These are phyloP conservation scores for Brachyptera risi DNA, from an alignment of 2,888 invertebrate genomes.

Conservation along the genomic window DNA sequence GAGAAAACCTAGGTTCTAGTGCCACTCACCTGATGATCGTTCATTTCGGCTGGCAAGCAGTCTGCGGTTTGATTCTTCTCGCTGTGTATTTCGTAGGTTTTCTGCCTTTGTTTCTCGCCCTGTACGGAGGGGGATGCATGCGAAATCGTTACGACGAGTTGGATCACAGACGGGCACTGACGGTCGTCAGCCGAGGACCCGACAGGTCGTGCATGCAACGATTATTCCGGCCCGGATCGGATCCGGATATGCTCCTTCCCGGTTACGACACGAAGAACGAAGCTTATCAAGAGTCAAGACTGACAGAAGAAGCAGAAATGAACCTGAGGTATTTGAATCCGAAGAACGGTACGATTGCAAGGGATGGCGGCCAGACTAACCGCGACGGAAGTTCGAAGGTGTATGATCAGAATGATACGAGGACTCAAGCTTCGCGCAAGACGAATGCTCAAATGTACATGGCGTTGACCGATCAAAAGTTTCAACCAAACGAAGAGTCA, in stretches of 20 bases:
- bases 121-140: background rate
- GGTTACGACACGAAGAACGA: background rate
- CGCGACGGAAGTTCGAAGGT: too few species aligned
- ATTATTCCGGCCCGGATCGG: background rate
- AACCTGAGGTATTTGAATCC: too few species aligned
- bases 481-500: too few species aligned
- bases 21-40: background rate
- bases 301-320: background rate
- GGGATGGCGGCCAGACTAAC: too few species aligned
- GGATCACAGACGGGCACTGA: slow-evolving; percentile 19
- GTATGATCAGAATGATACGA: too few species aligned
- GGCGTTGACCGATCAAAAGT: too few species aligned
- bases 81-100: background rate
- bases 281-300: background rate
- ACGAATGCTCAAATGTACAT: too few species aligned
- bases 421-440: too few species aligned
- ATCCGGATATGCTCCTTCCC: background rate
- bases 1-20: slow-evolving; percentile 35
- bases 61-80: background rate
- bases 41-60: slow-evolving; percentile 14
- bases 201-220: background rate
- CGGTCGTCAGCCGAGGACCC: background rate
- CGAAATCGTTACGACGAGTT: background rate
- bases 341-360: too few species aligned
- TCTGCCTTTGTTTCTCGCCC: background rate